phyloP scores from a whole-genome alignment of 2,113 vertebrate genomes.

The Myiozetetes cayanensis region DNA sequence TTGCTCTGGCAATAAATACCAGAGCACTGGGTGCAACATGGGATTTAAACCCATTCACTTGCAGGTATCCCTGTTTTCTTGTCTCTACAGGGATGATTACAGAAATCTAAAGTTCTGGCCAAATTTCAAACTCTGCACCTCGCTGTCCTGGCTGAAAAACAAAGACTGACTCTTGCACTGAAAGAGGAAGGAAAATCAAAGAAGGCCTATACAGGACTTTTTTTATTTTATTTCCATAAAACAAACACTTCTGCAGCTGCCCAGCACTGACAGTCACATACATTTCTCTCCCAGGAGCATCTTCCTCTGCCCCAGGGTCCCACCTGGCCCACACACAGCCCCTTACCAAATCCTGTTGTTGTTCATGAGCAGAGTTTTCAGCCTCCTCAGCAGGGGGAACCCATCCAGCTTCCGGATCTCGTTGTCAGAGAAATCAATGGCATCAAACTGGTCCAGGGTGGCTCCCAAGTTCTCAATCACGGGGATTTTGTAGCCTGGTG shows the following conservation, averaged over 20 bases:
- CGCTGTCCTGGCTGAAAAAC: neutral
- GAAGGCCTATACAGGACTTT: rapidly evolving
- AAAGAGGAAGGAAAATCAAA: neutral
- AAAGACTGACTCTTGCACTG: neutral
- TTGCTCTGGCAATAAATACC: neutral
- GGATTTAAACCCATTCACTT: neutral
- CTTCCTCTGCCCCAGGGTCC: neutral
- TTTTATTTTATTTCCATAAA: neutral
- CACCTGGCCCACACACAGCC: neutral
- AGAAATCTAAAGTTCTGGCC: neutral
- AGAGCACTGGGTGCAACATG: neutral
- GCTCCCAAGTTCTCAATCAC: slow-evolving; percentile 96
- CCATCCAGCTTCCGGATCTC: slow-evolving; percentile 94
- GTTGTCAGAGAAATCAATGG: slow-evolving; percentile 96
- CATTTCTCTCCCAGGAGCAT: neutral
- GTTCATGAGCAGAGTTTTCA: slow-evolving; percentile 92
- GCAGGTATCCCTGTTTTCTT: neutral
- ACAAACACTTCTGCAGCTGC: neutral
- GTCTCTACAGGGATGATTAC: neutral
- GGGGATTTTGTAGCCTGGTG: slow-evolving; percentile 91
- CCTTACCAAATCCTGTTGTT: slow-evolving; percentile 95
- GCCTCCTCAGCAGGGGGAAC: slow-evolving; percentile 87
- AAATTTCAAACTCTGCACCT: neutral
- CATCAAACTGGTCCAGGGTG: slow-evolving; percentile 95
- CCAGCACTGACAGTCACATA: neutral